These are phyloP conservation scores for Ageneiosus marmoratus DNA, from an alignment of 2,113 vertebrate species.

Conservation along the genomic window DNA sequence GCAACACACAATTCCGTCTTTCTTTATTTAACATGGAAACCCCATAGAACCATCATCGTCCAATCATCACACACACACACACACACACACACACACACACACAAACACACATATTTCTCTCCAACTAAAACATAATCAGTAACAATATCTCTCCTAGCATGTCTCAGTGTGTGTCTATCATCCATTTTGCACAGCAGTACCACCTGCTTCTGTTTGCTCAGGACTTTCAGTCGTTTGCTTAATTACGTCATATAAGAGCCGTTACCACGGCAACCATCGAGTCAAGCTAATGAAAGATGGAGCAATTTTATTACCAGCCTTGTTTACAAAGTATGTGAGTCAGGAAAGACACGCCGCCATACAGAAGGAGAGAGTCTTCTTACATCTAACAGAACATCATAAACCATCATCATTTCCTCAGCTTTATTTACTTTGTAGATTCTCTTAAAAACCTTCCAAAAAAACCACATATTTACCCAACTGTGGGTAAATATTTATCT, in stretches of 20 bases:
- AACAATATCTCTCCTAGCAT: neutral
- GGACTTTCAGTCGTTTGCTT: neutral
- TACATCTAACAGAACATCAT: too few species aligned
- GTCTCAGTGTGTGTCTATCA: neutral
- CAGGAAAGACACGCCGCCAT: neutral
- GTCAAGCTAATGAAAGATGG: neutral
- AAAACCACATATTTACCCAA: too few species aligned
- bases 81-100: neutral
- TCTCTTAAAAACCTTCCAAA: neutral
- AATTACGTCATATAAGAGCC: neutral
- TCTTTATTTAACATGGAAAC: neutral
- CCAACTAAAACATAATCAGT: neutral
- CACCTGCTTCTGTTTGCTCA: constrained; percentile 22
- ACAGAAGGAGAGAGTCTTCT: neutral
- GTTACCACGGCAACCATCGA: neutral
- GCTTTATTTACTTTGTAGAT: neutral
- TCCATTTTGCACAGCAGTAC: neutral
- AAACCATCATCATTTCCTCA: neutral
- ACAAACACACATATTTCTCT: too few species aligned
- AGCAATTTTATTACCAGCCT: neutral
- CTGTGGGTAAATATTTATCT: too few species aligned
- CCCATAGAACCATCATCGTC: neutral
- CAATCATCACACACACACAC: neutral
- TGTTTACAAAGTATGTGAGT: neutral
- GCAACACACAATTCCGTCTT: neutral